These are phyloP conservation scores for Diorhabda elongata DNA, from an alignment of 1,140 invertebrate species.

Conservation along the genomic window DNA sequence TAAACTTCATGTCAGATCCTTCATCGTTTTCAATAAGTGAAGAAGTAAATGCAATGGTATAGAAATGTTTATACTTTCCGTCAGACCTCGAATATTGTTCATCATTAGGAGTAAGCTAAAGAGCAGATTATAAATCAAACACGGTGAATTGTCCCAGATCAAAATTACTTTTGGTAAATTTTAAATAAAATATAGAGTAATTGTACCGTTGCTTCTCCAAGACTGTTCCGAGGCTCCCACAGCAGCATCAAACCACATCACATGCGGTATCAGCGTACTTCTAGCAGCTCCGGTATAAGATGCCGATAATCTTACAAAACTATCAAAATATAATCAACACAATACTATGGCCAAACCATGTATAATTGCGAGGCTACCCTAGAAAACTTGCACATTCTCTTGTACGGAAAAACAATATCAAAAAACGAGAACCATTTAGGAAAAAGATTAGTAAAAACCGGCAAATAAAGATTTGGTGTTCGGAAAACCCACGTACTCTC, in stretches of 20 bases:
- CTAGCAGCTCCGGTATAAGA: slow-evolving; percentile 37
- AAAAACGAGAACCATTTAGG: slow-evolving; percentile 6
- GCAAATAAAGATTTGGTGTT: neutral
- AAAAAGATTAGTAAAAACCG: slow-evolving; percentile 20
- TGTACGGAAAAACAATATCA: neutral
- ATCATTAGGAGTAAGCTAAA: neutral
- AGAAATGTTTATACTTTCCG: no score
- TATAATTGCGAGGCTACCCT: slow-evolving; percentile 40
- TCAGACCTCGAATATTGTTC: no score
- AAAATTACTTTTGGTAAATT: neutral
- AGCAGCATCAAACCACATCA: slow-evolving; percentile 32
- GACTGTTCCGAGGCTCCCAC: slow-evolving; percentile 41
- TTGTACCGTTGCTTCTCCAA: slow-evolving; percentile 47
- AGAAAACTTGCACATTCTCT: neutral
- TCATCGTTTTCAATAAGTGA: no score
- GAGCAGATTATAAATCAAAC: neutral
- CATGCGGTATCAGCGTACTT: slow-evolving; percentile 43
- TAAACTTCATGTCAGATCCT: no score
- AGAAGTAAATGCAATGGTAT: no score
- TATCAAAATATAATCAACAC: slow-evolving; percentile 49
- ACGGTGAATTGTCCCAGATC: neutral
- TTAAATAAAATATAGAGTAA: slow-evolving; percentile 35
- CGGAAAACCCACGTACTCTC: neutral
- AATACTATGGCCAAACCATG: slow-evolving; percentile 46
- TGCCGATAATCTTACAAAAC: slow-evolving; percentile 47